A percentile compares a stretch with the other conserved stretches of the same genome.
phyloP scores from a whole-genome alignment of 1,140 invertebrate species.

The Linepithema humile region DNA sequence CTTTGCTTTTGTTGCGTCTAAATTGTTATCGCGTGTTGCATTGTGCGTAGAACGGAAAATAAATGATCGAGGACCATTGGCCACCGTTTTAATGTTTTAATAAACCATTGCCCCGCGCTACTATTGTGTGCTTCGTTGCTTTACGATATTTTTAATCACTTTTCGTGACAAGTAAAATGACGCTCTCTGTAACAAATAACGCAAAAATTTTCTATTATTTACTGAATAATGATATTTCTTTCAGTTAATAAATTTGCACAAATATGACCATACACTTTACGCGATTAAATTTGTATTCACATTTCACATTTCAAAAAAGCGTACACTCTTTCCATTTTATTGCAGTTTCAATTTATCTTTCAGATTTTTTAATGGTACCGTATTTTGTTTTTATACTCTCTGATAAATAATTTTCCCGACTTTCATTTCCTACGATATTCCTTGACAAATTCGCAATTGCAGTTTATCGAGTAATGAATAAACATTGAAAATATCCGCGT shows the following conservation, averaged over 20 bases:
- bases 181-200: background rate
- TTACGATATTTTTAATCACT: background rate
- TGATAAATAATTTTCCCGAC: too few species aligned
- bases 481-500: background rate
- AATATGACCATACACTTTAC: background rate
- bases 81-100: constrained; percentile 30
- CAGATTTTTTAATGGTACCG: background rate
- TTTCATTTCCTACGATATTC: too few species aligned
- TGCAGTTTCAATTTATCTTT: background rate
- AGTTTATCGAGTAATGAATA: too few species aligned
- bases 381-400: background rate
- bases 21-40: constrained; percentile 17
- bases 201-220: constrained; percentile 9
- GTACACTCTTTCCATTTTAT: background rate
- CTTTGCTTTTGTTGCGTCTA: constrained; percentile 30
- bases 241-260: background rate
- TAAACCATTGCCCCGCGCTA: background rate
- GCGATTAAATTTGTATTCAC: background rate
- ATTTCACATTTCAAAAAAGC: background rate
- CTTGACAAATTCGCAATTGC: too few species aligned
- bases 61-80: constrained; percentile 13
- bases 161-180: constrained; percentile 9
- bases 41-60: constrained; percentile 18
- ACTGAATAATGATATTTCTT: constrained; percentile 5
- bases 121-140: background rate